Conservation (phyloP, 2,888 invertebrate species). For the Spilosoma lubricipeda region DNA sequence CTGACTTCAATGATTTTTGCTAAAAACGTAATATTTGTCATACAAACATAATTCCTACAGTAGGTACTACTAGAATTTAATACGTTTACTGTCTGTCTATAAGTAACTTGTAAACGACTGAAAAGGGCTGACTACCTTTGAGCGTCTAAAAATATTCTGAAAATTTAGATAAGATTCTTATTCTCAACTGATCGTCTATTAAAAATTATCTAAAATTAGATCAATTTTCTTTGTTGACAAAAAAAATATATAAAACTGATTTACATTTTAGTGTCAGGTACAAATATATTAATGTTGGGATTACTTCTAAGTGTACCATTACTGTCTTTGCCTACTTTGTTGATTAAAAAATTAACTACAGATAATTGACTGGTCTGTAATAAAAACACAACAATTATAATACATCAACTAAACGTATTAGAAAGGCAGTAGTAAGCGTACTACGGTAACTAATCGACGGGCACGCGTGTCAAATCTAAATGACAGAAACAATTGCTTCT, state of each 20-base stretch:
- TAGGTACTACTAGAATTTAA: too few species aligned
- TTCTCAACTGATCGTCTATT: too few species aligned
- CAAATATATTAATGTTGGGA: neutral
- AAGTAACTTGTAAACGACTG: too few species aligned
- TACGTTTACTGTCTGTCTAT: too few species aligned
- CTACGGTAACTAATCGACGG: slow-evolving; percentile 77
- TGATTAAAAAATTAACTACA: neutral
- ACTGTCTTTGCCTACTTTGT: neutral
- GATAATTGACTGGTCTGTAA: slow-evolving; percentile 35
- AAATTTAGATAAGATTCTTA: too few species aligned
- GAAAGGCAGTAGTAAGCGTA: slow-evolving; percentile 76
- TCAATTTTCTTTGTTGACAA: too few species aligned
- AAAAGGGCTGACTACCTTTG: too few species aligned
- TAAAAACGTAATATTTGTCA: too few species aligned
- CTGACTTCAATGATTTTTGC: neutral
- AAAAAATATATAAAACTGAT: neutral
- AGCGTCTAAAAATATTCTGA: too few species aligned
- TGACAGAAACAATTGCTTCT: slow-evolving; percentile 76
- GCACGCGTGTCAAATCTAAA: slow-evolving; percentile 80
- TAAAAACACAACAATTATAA: slow-evolving; percentile 43
- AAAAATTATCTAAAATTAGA: too few species aligned
- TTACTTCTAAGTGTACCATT: neutral
- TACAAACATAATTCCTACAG: too few species aligned
- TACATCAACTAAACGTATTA: slow-evolving; percentile 66
- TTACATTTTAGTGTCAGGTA: neutral